Conservation (phyloP, 2,888 invertebrate genomes). For the Cerceris ruficornis region DNA sequence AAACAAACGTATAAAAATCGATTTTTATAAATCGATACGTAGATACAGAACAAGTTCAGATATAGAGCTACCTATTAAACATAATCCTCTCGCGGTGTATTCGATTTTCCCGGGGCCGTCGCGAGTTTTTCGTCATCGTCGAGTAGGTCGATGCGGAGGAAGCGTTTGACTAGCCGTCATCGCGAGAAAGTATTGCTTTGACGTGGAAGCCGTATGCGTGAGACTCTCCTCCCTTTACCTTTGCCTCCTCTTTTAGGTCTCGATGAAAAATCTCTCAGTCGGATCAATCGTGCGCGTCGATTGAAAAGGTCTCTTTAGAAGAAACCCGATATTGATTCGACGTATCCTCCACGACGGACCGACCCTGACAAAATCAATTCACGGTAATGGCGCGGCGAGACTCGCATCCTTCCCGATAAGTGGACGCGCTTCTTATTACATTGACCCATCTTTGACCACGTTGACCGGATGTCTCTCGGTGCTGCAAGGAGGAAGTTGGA, state of each 20-base stretch:
- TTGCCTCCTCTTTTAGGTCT: constrained; percentile 1
- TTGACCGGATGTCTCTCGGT: too few species aligned
- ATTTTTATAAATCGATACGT: too few species aligned
- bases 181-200: not conserved
- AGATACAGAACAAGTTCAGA: too few species aligned
- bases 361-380: constrained; percentile 52
- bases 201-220: not conserved
- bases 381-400: constrained; percentile 34
- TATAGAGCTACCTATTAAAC: too few species aligned
- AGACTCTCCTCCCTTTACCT: not conserved
- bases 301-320: constrained; percentile 33
- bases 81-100: too few species aligned
- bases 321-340: constrained; percentile 42
- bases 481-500: too few species aligned
- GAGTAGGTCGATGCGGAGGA: not conserved
- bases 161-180: not conserved
- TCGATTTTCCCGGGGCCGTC: too few species aligned
- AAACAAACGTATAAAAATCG: too few species aligned
- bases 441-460: not conserved
- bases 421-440: constrained; percentile 23
- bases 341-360: constrained; percentile 19
- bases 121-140: not conserved
- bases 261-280: constrained; percentile 35
- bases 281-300: constrained; percentile 35
- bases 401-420: constrained; percentile 34